Conservation (phyloP, 1,140 invertebrate species). For the Planococcus citri region DNA sequence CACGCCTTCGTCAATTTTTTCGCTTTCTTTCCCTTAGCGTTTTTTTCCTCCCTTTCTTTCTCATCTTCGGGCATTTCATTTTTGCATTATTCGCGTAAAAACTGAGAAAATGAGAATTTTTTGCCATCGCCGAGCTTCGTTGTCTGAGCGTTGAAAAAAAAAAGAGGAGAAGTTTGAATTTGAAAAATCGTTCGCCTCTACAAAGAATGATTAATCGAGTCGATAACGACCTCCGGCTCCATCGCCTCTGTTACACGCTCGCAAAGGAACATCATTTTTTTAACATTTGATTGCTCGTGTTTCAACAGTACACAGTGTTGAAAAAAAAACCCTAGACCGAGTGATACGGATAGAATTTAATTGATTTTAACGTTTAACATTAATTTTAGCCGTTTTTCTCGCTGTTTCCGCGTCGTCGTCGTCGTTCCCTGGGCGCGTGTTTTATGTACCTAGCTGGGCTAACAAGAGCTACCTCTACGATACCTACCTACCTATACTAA, state of each 20-base stretch:
- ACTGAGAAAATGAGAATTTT: background rate
- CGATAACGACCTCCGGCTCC: background rate
- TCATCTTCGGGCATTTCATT: background rate
- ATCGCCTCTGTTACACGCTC: background rate
- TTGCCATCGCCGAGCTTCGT: background rate
- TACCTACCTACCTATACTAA: too few species aligned
- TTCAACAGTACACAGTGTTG: background rate
- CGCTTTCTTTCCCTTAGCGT: too few species aligned
- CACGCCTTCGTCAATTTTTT: too few species aligned
- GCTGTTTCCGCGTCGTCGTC: too few species aligned
- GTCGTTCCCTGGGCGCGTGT: too few species aligned
- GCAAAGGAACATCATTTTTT: background rate
- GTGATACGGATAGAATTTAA: conserved; percentile 3
- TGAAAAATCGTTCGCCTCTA: background rate
- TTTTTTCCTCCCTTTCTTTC: background rate
- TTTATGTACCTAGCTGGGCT: too few species aligned
- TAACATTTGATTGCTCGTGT: conserved; percentile 6
- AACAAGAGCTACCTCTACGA: too few species aligned
- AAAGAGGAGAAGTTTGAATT: background rate
- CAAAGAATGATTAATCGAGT: background rate
- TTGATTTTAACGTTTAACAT: background rate
- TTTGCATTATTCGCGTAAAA: background rate
- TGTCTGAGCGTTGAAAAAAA: too few species aligned
- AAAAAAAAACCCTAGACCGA: background rate
- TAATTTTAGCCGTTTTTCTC: background rate